A percentile compares a stretch with the other conserved stretches of the same genome.
These are phyloP conservation scores for Autographa gamma DNA, from an alignment of 2,888 invertebrate genomes.

Conservation along the genomic window DNA sequence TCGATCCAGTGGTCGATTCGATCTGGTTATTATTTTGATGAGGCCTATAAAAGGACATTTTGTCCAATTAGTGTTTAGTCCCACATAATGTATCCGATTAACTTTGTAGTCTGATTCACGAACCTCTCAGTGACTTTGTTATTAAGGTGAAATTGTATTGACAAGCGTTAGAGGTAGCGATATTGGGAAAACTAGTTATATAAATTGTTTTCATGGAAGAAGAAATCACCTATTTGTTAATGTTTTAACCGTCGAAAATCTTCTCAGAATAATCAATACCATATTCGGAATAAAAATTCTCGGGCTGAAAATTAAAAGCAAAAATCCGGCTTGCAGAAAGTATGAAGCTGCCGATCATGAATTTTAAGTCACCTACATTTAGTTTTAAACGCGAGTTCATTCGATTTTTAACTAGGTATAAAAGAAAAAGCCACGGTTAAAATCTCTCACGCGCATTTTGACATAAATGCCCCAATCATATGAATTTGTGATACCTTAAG, in stretches of 20 bases:
- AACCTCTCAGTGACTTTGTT: slow-evolving; percentile 45
- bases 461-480: slow-evolving; percentile 17
- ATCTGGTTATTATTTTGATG: slow-evolving; percentile 65
- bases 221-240: background rate
- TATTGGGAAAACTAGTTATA: background rate
- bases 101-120: slow-evolving; percentile 69
- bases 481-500: slow-evolving; percentile 21
- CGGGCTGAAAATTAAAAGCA: background rate
- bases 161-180: slow-evolving; percentile 48
- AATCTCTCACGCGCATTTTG: slow-evolving; percentile 7
- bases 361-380: background rate
- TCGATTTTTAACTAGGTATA: background rate
- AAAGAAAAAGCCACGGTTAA: background rate
- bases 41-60: slow-evolving; percentile 76
- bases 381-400: background rate
- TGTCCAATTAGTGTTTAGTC: slow-evolving; percentile 77
- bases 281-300: background rate
- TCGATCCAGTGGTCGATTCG: slow-evolving; percentile 53
- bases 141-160: slow-evolving; percentile 26
- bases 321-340: background rate
- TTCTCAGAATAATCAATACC: too few species aligned
- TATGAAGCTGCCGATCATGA: background rate
- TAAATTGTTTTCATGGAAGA: too few species aligned
- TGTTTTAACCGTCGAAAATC: background rate
- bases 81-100: slow-evolving; percentile 60